Evolutionary conservation across 92 coral and sea anemone species (phyloP), one percentile per base, ranked within the genome.

Genomic region (Paramuricea clavata): DNA sequence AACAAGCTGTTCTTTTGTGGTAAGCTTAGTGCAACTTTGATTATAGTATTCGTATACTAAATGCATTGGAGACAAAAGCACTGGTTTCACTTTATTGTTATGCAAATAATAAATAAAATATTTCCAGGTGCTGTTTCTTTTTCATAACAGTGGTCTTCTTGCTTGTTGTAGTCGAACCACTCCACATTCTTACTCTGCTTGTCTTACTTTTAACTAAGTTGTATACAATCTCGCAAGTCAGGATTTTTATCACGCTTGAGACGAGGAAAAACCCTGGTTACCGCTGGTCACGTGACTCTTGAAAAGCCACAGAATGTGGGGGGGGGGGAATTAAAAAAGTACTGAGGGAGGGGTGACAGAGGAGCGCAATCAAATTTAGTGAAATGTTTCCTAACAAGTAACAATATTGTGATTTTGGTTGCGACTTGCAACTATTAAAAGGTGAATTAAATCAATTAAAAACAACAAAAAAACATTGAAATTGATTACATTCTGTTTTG

Each of bases 161-260:
- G 70, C n/a, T n/a, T n/a, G n/a, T n/a, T n/a, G n/a, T n/a, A n/a
- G n/a, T n/a, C n/a, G 65, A 16, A 7, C 83, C 83, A 31, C 33
- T 32, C 71, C 83, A 78, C 83, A 77, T 77, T 34, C 54, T 33
- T n/a, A n/a, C n/a, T n/a, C n/a, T n/a, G n/a, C n/a, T n/a, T n/a
- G n/a, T n/a, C n/a, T n/a, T n/a, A n/a, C n/a, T n/a, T n/a, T n/a
- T n/a, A n/a, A n/a, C n/a, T n/a, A n/a, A n/a, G n/a, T 39, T 10
- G 44, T 4, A 39, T 39, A 10, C 44, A 39, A 39, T 10, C 44
- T 39, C 44, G 44, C 44, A 39, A 39, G 44, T 10, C 44, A 39
- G 44, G 44, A 10, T 39, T 39, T 39, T 39, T 4, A 4, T 4
- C 10, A 4, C 44, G 44, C 44, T 39, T n/a, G 10, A 39, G 59